Percentiles rank a stretch among this genome's conserved stretches.
These are phyloP conservation scores for Cyphomyrus plagiostoma DNA, from an alignment of 2,113 vertebrate genomes.

Conservation along the genomic window DNA sequence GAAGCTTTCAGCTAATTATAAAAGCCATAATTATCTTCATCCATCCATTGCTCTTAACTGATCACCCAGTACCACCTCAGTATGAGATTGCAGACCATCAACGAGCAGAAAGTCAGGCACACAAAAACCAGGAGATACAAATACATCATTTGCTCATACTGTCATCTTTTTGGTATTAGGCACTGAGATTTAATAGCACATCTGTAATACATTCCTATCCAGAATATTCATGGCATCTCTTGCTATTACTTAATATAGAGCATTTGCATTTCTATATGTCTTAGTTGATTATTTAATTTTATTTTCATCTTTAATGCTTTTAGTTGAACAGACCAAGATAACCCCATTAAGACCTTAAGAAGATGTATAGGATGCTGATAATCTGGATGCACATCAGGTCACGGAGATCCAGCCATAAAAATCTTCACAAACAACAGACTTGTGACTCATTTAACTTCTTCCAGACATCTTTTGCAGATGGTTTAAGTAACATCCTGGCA, in stretches of 20 bases:
- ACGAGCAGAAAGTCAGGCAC: not conserved
- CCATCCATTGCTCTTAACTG: not conserved
- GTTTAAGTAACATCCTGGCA: not conserved
- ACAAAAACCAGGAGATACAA: not conserved
- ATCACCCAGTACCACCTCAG: not conserved
- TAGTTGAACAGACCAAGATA: not conserved
- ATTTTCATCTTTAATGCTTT: not conserved
- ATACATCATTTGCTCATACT: not conserved
- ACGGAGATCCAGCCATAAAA: not conserved
- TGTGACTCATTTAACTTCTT: constrained; percentile 8
- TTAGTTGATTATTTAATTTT: not conserved
- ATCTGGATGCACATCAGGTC: not conserved
- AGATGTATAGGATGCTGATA: not conserved
- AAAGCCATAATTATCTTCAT: not conserved
- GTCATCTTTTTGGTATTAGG: not conserved
- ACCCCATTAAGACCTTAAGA: not conserved
- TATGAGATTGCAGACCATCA: not conserved
- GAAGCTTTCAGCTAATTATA: not conserved
- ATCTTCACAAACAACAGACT: constrained; percentile 18
- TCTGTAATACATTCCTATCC: not conserved
- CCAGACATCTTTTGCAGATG: constrained; percentile 3
- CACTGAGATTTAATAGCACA: not conserved
- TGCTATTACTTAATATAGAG: not conserved
- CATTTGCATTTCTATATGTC: not conserved
- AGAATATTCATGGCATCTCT: not conserved